Conservation (phyloP, 2,888 invertebrate genomes). For the Tineola bisselliella region DNA sequence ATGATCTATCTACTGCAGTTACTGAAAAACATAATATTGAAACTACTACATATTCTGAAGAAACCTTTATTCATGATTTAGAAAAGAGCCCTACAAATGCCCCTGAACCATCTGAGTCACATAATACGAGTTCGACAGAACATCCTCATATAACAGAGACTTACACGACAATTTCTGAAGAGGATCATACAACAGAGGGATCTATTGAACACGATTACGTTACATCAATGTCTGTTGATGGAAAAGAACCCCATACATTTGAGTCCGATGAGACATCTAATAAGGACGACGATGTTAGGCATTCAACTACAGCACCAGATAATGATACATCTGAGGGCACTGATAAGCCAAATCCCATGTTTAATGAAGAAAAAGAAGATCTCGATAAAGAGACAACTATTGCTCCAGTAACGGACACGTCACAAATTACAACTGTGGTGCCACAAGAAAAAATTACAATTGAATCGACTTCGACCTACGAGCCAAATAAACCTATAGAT, state of each 20-base stretch:
- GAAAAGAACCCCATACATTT: slow-evolving; percentile 18
- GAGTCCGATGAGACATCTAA: slow-evolving; percentile 16
- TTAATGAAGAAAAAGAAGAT: background rate
- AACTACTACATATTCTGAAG: slow-evolving; percentile 17
- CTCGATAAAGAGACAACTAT: background rate
- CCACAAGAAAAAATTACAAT: slow-evolving; percentile 16
- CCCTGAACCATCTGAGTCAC: background rate
- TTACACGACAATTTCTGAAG: background rate
- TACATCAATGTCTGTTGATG: slow-evolving; percentile 9
- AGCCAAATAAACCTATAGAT: slow-evolving; percentile 4
- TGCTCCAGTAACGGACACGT: background rate
- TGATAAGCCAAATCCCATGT: background rate
- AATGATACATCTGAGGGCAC: background rate
- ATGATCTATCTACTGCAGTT: background rate
- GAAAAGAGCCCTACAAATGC: background rate
- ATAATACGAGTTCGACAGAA: background rate
- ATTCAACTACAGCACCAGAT: background rate
- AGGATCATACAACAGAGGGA: slow-evolving; percentile 20
- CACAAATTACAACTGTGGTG: slow-evolving; percentile 15
- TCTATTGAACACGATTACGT: slow-evolving; percentile 18
- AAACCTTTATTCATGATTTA: background rate
- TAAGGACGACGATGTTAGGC: slow-evolving; percentile 14
- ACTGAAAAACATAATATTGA: slow-evolving; percentile 17
- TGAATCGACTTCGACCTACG: slow-evolving; percentile 16
- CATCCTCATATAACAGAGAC: background rate